Evolutionary conservation across 2,888 invertebrate genomes (phyloP).

Genomic region (Isoperla grammatica): DNA sequence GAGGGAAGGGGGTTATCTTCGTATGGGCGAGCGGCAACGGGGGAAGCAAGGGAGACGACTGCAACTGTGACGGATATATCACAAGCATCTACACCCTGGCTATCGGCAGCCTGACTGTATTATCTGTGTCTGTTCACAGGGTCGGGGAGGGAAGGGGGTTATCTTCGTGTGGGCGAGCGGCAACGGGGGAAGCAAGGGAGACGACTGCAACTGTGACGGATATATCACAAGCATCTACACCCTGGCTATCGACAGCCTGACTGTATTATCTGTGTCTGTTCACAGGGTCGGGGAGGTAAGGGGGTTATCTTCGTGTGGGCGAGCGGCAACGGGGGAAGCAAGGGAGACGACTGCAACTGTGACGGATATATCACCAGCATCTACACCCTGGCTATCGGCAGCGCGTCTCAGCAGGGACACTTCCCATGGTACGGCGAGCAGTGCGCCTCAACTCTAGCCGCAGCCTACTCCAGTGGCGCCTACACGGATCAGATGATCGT

Average conservation of each 20-base stretch:
- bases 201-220: slow-evolving; percentile 92
- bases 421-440: slow-evolving; percentile 90
- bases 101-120: slow-evolving; percentile 79
- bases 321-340: slow-evolving; percentile 82
- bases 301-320: slow-evolving; percentile 91
- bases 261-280: too few relatives aligned
- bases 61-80: slow-evolving; percentile 88
- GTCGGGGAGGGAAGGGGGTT: slow-evolving; percentile 69
- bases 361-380: slow-evolving; percentile 84
- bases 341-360: slow-evolving; percentile 83
- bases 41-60: slow-evolving; percentile 74
- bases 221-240: slow-evolving; percentile 81
- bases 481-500: slow-evolving; percentile 84
- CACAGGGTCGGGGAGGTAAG: slow-evolving; percentile 66
- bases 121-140: slow-evolving; percentile 40
- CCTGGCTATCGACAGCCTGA: slow-evolving; percentile 78
- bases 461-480: slow-evolving; percentile 85
- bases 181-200: slow-evolving; percentile 76
- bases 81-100: slow-evolving; percentile 81
- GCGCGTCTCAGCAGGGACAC: slow-evolving; percentile 70
- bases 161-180: slow-evolving; percentile 93
- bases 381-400: slow-evolving; percentile 82
- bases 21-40: slow-evolving; percentile 95
- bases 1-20: slow-evolving; percentile 77
- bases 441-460: slow-evolving; percentile 82